These are phyloP conservation scores for Fundulus diaphanus DNA, from an alignment of 2,797 vertebrate genomes.

Conservation along the genomic window DNA sequence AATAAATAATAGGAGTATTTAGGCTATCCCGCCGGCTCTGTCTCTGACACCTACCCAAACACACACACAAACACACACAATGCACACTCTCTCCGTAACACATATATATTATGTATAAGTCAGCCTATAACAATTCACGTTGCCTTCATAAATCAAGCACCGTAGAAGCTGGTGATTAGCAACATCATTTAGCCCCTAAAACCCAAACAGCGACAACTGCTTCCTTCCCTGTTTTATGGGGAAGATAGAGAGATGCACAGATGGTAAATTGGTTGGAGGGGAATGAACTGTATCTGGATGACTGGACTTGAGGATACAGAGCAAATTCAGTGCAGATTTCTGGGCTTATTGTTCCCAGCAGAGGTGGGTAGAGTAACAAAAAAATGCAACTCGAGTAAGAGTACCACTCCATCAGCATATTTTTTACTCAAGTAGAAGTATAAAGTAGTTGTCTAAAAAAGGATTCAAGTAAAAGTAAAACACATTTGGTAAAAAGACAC, in stretches of 20 bases:
- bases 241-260: slow-evolving; percentile 86
- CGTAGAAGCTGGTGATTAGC: slow-evolving; percentile 93
- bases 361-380: slow-evolving; percentile 58
- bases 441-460: too few species aligned
- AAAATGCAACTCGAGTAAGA: too few species aligned
- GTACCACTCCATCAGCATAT: too few species aligned
- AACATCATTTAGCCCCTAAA: slow-evolving; percentile 92
- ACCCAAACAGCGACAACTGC: slow-evolving; percentile 93
- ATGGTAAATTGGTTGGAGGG: slow-evolving; percentile 87
- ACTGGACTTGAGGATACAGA: slow-evolving; percentile 63
- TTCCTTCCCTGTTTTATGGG: slow-evolving; percentile 95
- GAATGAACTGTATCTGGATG: slow-evolving; percentile 86
- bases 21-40: slow-evolving; percentile 89
- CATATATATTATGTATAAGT: slow-evolving; percentile 81
- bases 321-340: slow-evolving; percentile 64
- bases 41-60: slow-evolving; percentile 86
- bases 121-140: slow-evolving; percentile 95
- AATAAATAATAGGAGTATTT: slow-evolving; percentile 99
- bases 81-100: slow-evolving; percentile 47
- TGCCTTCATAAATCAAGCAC: slow-evolving; percentile 94
- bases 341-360: slow-evolving; percentile 34
- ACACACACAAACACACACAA: slow-evolving; percentile 90
- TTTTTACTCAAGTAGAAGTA: too few species aligned
- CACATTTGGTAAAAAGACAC: too few species aligned
- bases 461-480: too few species aligned